Evolutionary conservation across 37 sponge, comb jelly and placozoan species (phyloP).

Genomic region (Tethya wilhelma): DNA sequence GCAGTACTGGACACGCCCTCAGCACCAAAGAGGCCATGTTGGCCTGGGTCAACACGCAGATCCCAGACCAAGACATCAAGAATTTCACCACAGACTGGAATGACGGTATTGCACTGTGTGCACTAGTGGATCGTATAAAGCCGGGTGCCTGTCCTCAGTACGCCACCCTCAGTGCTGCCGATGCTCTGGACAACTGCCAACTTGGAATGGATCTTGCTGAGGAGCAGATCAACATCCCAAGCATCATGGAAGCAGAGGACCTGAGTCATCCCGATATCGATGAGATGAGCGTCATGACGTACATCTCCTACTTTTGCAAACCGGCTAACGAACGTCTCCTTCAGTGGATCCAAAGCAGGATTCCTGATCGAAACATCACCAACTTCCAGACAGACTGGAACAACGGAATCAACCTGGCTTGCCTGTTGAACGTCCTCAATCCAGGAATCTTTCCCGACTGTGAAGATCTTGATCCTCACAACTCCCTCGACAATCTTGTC

Average conservation of each 20-base stretch:
- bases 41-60: constrained; percentile 79
- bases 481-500: constrained; percentile 65
- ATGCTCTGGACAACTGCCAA: constrained; percentile 74
- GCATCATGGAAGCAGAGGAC: constrained; percentile 71
- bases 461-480: constrained; percentile 57
- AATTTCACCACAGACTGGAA: constrained; percentile 97
- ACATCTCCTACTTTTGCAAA: constrained; percentile 87
- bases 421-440: constrained; percentile 68
- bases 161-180: constrained; percentile 49
- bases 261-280: constrained; percentile 73
- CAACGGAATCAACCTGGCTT: constrained; percentile 78
- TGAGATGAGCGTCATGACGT: constrained; percentile 93
- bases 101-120: constrained; percentile 82
- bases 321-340: constrained; percentile 68
- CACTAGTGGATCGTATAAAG: constrained; percentile 75
- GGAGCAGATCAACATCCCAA: constrained; percentile 71
- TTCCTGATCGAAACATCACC: constrained; percentile 71
- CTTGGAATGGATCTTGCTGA: constrained; percentile 85
- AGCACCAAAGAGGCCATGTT: constrained; percentile 90
- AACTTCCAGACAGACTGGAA: constrained; percentile 91
- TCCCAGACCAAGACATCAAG: constrained; percentile 68
- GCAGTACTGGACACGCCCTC: constrained; percentile 67
- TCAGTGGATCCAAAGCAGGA: constrained; percentile 71
- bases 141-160: constrained; percentile 87
- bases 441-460: constrained; percentile 74